phyloP scores from a whole-genome alignment of 1,140 invertebrate species.

The Bombus difficillimus region DNA sequence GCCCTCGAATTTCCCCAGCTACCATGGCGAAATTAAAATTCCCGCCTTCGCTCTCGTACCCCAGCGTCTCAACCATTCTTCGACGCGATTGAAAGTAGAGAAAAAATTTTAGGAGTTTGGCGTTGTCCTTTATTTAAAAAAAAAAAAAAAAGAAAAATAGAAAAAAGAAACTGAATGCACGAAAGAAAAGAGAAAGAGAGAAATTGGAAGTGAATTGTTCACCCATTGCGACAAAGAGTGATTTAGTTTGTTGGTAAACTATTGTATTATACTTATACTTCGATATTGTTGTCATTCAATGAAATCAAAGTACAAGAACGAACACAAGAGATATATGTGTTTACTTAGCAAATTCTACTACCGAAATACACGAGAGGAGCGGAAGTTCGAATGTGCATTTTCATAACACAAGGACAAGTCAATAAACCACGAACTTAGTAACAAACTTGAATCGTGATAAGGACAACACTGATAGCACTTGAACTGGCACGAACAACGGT shows the following conservation, averaged over 20 bases:
- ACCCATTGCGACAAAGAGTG: background rate
- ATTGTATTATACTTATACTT: too few relatives aligned
- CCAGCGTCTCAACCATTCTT: background rate
- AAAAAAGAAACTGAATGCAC: background rate
- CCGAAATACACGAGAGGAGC: background rate
- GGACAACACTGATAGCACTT: background rate
- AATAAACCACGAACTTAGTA: background rate
- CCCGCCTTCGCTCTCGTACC: background rate
- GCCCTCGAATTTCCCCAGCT: background rate
- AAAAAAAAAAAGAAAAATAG: too few relatives aligned
- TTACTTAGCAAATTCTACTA: background rate
- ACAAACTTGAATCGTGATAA: background rate
- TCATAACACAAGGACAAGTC: background rate
- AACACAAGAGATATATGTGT: background rate
- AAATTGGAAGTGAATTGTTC: background rate
- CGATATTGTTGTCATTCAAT: too few relatives aligned
- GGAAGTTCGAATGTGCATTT: too few relatives aligned
- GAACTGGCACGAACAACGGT: background rate
- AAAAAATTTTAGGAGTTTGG: background rate
- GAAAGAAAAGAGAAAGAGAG: background rate
- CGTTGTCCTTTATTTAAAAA: background rate
- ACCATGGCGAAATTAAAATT: constrained; percentile 22
- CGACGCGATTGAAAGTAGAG: background rate
- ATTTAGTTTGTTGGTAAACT: background rate
- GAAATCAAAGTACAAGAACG: too few relatives aligned